Evolutionary conservation across 2,797 vertebrate species (phyloP).

Genomic region (Euthynnus affinis): DNA sequence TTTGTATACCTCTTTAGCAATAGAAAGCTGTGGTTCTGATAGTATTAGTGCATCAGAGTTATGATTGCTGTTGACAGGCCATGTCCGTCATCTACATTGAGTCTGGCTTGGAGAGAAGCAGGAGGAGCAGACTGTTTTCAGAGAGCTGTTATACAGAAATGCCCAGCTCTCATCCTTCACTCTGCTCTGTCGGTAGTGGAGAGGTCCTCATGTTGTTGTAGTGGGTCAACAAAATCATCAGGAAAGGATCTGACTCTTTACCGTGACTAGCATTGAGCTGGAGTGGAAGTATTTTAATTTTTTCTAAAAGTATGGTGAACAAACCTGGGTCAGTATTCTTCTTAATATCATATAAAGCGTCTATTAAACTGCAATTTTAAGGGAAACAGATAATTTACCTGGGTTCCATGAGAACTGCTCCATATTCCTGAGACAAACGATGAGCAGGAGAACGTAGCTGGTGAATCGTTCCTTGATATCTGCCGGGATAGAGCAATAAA

Average conservation of each 20-base stretch:
- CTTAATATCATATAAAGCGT: not conserved
- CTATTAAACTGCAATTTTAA: not conserved
- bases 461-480: slow-evolving; percentile 99
- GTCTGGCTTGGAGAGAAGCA: slow-evolving; percentile 52
- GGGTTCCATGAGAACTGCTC: slow-evolving; percentile 99
- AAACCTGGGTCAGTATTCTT: not conserved
- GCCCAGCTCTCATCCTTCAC: slow-evolving; percentile 35
- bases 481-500: slow-evolving; percentile 70
- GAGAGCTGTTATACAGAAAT: slow-evolving; percentile 59
- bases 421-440: slow-evolving; percentile 98
- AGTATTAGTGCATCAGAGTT: slow-evolving; percentile 41
- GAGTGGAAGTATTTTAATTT: not conserved
- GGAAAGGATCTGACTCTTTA: slow-evolving; percentile 23
- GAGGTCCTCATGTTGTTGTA: slow-evolving; percentile 28
- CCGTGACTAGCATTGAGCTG: not conserved
- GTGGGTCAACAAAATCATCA: slow-evolving; percentile 28
- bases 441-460: slow-evolving; percentile 94
- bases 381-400: slow-evolving; percentile 82
- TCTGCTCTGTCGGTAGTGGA: slow-evolving; percentile 10
- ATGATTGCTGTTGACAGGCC: slow-evolving; percentile 53
- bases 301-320: not conserved
- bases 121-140: slow-evolving; percentile 58
- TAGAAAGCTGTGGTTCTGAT: slow-evolving; percentile 17
- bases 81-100: slow-evolving; percentile 60
- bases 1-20: slow-evolving; percentile 23